Percentiles rank a stretch among this genome's conserved stretches.
Evolutionary conservation across 2,797 vertebrate genomes (phyloP).

Genomic region (Lepus townsendii): DNA sequence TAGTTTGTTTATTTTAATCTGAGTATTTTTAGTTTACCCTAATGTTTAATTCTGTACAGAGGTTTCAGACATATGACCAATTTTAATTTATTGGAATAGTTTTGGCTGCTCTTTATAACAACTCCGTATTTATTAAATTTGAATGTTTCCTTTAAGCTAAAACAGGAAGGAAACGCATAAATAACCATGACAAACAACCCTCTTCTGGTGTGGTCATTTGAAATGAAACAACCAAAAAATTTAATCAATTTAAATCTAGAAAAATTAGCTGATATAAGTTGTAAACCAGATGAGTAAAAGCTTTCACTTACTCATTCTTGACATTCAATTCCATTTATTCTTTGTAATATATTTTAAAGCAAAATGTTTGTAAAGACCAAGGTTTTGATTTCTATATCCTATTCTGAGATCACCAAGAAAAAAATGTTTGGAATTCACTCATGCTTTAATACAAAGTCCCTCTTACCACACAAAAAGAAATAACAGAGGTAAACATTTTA

Average conservation of each 20-base stretch:
- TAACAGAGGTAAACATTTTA: slow-evolving; percentile 59
- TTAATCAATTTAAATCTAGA: slow-evolving; percentile 80
- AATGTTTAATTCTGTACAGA: slow-evolving; percentile 62
- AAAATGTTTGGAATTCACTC: slow-evolving; percentile 45
- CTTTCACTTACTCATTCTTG: slow-evolving; percentile 68
- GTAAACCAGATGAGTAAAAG: slow-evolving; percentile 81
- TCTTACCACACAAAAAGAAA: slow-evolving; percentile 46
- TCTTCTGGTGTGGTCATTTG: slow-evolving; percentile 79
- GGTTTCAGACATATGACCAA: slow-evolving; percentile 64
- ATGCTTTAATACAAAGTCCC: slow-evolving; percentile 55
- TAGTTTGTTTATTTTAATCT: slow-evolving; percentile 76
- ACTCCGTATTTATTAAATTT: slow-evolving; percentile 83
- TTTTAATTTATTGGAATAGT: slow-evolving; percentile 81
- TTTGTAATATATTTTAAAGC: slow-evolving; percentile 83
- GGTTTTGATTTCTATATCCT: slow-evolving; percentile 63
- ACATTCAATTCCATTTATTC: slow-evolving; percentile 82
- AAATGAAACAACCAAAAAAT: slow-evolving; percentile 83
- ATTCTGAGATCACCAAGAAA: slow-evolving; percentile 64
- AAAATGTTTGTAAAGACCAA: slow-evolving; percentile 74
- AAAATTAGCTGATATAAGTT: slow-evolving; percentile 82
- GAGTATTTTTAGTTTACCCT: slow-evolving; percentile 78
- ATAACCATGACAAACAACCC: slow-evolving; percentile 80
- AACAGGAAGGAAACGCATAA: slow-evolving; percentile 80
- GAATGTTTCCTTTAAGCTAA: slow-evolving; percentile 80
- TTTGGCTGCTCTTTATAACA: slow-evolving; percentile 81